Evolutionary conservation across 2,888 invertebrate genomes (phyloP).

Genomic region (Andrena trimmerana): DNA sequence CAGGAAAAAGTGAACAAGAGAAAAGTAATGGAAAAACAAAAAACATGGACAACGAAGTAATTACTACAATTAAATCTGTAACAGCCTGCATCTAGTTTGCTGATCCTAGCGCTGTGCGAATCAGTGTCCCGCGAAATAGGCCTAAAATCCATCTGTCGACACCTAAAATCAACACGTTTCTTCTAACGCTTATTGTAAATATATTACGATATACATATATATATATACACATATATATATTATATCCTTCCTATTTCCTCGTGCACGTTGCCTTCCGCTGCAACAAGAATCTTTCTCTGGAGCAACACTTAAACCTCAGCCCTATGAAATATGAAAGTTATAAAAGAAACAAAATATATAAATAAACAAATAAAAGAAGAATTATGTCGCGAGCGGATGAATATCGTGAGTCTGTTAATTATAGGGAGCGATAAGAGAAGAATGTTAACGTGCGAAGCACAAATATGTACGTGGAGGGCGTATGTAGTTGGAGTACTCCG

Average conservation of each 20-base stretch:
- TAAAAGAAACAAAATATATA: slow-evolving; percentile 25
- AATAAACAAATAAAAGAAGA: slow-evolving; percentile 29
- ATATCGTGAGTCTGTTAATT: slow-evolving; percentile 42
- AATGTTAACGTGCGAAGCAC: slow-evolving; percentile 35
- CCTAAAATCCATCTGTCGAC: slow-evolving; percentile 72
- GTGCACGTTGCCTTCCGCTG: slow-evolving; percentile 78
- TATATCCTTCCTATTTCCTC: slow-evolving; percentile 70
- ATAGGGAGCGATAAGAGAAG: slow-evolving; percentile 22
- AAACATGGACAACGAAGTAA: slow-evolving; percentile 76
- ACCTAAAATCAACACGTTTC: slow-evolving; percentile 56
- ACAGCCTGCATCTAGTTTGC: slow-evolving; percentile 64
- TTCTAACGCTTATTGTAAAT: slow-evolving; percentile 66
- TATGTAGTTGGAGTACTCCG: slow-evolving; percentile 15
- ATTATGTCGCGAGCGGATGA: slow-evolving; percentile 40
- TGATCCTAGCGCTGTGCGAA: slow-evolving; percentile 69
- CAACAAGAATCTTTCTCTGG: slow-evolving; percentile 61
- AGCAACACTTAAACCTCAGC: slow-evolving; percentile 58
- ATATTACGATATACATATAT: slow-evolving; percentile 47
- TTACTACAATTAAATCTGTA: slow-evolving; percentile 64
- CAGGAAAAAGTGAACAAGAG: slow-evolving; percentile 13
- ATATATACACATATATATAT: slow-evolving; percentile 28
- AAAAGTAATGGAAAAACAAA: slow-evolving; percentile 31
- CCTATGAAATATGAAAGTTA: slow-evolving; percentile 60
- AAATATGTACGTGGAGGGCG: slow-evolving; percentile 14
- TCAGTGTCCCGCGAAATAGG: slow-evolving; percentile 79